Conservation (phyloP, 2,113 vertebrate genomes). For the Petromus typicus region DNA sequence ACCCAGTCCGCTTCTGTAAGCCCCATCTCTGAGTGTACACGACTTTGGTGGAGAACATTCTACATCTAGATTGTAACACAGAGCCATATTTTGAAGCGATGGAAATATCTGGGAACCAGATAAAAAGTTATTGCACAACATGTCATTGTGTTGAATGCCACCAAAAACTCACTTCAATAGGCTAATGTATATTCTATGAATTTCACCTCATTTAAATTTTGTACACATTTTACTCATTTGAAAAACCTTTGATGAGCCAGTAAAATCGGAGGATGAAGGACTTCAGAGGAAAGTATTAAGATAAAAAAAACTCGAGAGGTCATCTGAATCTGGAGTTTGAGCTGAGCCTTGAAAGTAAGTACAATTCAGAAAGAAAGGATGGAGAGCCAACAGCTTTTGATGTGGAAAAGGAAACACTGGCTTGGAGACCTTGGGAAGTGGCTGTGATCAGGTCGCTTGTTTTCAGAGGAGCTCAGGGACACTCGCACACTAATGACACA, state of each 20-base stretch:
- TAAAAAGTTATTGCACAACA: not conserved
- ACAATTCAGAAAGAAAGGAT: not conserved
- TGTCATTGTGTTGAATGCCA: not conserved
- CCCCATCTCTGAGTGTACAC: not conserved
- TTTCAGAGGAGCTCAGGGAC: not conserved
- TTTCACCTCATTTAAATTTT: not conserved
- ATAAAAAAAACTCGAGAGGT: not conserved
- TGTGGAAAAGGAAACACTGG: not conserved
- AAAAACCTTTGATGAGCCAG: not conserved
- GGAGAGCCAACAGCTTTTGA: not conserved
- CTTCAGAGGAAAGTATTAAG: not conserved
- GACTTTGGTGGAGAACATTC: not conserved
- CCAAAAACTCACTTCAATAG: conserved; percentile 2
- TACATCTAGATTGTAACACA: not conserved
- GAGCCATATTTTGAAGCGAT: not conserved
- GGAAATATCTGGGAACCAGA: not conserved
- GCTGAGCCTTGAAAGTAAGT: not conserved
- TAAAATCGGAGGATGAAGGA: not conserved
- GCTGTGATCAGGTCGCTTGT: not conserved
- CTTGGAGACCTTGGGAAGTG: conserved; percentile 7
- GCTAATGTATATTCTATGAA: conserved; percentile 11
- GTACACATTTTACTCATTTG: not conserved
- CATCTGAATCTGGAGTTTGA: not conserved
- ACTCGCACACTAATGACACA: not conserved
- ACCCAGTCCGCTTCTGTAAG: not conserved